A percentile compares a stretch with the other conserved stretches of the same genome.
Evolutionary conservation across 1,140 invertebrate genomes (phyloP).

Genomic region (Zaprionus davidi): DNA sequence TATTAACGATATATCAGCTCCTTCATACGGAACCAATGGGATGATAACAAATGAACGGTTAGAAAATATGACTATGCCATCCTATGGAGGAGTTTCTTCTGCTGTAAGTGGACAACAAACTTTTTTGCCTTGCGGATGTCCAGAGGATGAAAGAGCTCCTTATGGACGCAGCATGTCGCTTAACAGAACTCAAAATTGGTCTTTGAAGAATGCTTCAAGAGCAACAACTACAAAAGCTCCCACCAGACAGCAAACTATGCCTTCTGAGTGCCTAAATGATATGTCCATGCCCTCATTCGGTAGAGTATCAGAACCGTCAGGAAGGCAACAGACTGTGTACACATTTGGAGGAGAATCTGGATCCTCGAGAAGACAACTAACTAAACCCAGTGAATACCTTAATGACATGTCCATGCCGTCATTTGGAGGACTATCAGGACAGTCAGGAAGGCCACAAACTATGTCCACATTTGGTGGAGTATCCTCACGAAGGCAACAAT

Average conservation of each 20-base stretch:
- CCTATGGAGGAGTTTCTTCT: neutral
- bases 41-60: too few relatives aligned
- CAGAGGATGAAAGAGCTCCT: neutral
- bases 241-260: neutral
- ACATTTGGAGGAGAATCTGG: constrained; percentile 13
- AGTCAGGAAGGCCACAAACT: neutral
- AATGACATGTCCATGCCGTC: constrained; percentile 3
- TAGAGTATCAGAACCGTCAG: neutral
- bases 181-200: neutral
- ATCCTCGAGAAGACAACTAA: neutral
- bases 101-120: neutral
- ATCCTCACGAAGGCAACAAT: neutral
- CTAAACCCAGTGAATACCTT: neutral
- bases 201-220: too few relatives aligned
- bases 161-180: neutral
- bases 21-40: neutral
- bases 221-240: neutral
- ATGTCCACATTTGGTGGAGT: neutral
- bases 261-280: neutral
- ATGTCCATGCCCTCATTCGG: neutral
- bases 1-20: constrained; percentile 6
- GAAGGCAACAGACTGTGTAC: neutral
- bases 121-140: neutral
- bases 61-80: constrained; percentile 15
- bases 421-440: constrained; percentile 1